These are phyloP conservation scores for Myotis myotis DNA, from an alignment of 2,797 vertebrate genomes.

Conservation along the genomic window DNA sequence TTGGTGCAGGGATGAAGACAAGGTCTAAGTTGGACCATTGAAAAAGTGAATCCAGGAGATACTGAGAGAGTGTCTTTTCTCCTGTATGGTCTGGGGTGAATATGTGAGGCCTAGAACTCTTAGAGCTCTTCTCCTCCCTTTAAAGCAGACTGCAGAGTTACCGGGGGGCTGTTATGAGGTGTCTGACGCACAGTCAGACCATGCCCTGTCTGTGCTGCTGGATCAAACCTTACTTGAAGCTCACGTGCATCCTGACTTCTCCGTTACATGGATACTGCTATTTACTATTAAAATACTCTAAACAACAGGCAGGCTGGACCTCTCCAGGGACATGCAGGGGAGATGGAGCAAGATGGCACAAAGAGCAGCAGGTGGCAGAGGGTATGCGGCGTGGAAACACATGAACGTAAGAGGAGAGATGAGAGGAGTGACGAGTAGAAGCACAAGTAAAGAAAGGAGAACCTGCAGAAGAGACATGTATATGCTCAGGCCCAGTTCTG, in stretches of 20 bases:
- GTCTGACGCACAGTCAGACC: not conserved
- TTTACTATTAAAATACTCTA: not conserved
- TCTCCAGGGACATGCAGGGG: not conserved
- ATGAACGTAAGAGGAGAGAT: not conserved
- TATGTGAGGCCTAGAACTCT: not conserved
- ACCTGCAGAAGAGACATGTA: rapidly evolving
- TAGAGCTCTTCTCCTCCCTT: not conserved
- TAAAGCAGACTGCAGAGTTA: not conserved
- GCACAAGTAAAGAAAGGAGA: not conserved
- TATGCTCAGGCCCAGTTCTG: not conserved
- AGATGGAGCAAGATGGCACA: not conserved
- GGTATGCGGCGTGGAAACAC: not conserved
- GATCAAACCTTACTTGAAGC: not conserved
- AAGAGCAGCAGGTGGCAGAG: not conserved
- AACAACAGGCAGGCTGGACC: not conserved
- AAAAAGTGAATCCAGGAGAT: not conserved
- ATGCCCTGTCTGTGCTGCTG: not conserved
- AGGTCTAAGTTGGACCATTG: not conserved
- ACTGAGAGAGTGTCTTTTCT: not conserved
- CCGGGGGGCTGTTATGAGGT: not conserved
- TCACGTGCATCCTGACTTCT: not conserved
- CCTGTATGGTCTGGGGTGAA: not conserved
- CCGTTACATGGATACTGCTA: not conserved
- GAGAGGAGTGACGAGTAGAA: not conserved
- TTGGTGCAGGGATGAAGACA: no score